Evolutionary conservation across 2,113 vertebrate species (phyloP).

Genomic region (Lates calcarifer): DNA sequence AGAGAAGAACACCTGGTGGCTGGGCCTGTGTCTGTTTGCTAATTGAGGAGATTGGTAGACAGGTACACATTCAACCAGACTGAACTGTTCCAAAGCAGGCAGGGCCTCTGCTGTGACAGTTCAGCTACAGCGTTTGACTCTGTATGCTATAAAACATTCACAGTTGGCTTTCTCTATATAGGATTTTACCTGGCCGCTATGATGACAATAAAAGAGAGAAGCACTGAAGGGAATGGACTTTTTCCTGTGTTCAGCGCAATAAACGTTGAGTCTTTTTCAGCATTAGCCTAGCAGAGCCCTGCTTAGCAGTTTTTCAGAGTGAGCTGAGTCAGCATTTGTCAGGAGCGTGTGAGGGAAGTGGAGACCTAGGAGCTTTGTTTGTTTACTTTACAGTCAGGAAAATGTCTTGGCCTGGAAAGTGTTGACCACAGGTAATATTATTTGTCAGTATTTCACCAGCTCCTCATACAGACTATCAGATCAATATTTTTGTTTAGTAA

Average conservation of each 20-base stretch:
- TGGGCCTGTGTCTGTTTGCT: not conserved
- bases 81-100: constrained; percentile 9
- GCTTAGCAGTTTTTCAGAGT: constrained; percentile 15
- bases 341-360: constrained; percentile 14
- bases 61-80: not conserved
- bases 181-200: constrained; percentile 9
- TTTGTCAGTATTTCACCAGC: not conserved
- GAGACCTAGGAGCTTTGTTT: constrained; percentile 35
- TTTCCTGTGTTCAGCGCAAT: constrained; percentile 25
- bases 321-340: constrained; percentile 50
- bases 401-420: constrained; percentile 16
- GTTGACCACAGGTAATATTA: not conserved
- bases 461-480: not conserved
- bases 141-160: constrained; percentile 1
- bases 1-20: no score
- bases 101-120: constrained; percentile 4
- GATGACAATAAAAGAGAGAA: constrained; percentile 10
- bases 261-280: constrained; percentile 29
- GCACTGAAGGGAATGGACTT: not conserved
- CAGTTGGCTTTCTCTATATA: not conserved
- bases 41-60: constrained; percentile 1
- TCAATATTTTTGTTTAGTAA: not conserved
- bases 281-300: constrained; percentile 24
- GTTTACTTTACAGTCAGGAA: constrained; percentile 40
- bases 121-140: constrained; percentile 1